Evolutionary conservation across 2,888 invertebrate species (phyloP), one percentile per base, ranked within the genome.

Genomic region (Dicyrtoma fusca): DNA sequence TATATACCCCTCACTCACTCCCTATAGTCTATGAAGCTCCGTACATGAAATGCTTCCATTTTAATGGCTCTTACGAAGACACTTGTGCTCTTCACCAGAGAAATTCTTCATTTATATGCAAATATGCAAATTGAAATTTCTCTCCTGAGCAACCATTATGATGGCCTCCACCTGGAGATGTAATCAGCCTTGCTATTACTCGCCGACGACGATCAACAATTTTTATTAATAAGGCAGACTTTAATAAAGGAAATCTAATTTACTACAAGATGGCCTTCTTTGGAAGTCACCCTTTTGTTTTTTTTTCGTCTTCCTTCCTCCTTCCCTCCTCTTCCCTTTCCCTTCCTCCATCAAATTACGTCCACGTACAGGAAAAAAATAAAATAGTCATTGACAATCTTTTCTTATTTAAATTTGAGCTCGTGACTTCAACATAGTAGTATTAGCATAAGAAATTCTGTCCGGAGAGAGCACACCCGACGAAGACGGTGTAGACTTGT

Each of bases 71-170:
- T 65, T 65, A 71, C 59, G 65, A 71, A 68, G 65, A 71, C 71
- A 71, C 59, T 71, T 71, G 65, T 64, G 71, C 64, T 23, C 13
- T 19, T 69, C 25, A 21, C 63, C 34, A 55, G 55, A 59, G 57
- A 71, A 71, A 71, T 71, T 71, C 65, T 71, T 71, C 71, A 71
- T 71, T 71, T 71, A 71, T 65, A 71, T 71, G 71, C 71, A 71
- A 71, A 71, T 71, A 71, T 71, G 71, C 47, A 71, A 65, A 71
- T 71, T 71, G 71, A 71, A 71, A 65, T 71, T 70, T 70, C 63
- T 71, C 71, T 64, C 71, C 45, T 71, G 71, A 71, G 63, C 55
- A 71, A 64, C 63, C 51, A 71, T 44, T 51, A 45, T 57, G 59
- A 71, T 55, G 63, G 71, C 57, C 64, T 71, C 65, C 71, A 71